Evolutionary conservation across 2,797 vertebrate genomes (phyloP).

Genomic region (Gorsachius magnificus): DNA sequence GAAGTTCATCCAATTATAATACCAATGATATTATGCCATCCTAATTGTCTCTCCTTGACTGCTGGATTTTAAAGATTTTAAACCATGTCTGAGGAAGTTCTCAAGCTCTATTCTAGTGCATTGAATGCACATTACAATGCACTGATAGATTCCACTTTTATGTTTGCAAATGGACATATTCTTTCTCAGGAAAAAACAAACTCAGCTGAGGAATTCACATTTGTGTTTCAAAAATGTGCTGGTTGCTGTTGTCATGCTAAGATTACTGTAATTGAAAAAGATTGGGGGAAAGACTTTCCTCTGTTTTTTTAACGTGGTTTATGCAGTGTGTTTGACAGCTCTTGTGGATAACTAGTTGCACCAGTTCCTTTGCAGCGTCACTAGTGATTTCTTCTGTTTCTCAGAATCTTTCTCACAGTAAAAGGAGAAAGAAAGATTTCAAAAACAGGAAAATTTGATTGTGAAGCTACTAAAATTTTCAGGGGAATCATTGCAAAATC

Average conservation of each 20-base stretch:
- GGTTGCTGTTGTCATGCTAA: not conserved
- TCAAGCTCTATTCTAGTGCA: not conserved
- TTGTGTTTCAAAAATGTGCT: not conserved
- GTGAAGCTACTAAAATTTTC: not conserved
- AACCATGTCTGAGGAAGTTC: not conserved
- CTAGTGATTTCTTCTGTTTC: not conserved
- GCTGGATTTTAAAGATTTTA: not conserved
- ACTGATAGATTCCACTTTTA: not conserved
- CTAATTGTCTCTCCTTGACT: not conserved
- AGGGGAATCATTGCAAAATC: not conserved
- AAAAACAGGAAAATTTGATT: constrained; percentile 8
- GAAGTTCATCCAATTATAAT: not conserved
- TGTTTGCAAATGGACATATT: not conserved
- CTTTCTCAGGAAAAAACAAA: not conserved
- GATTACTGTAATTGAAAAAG: not conserved
- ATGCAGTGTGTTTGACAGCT: not conserved
- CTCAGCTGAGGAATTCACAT: not conserved
- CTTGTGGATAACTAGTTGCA: not conserved
- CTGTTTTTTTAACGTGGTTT: not conserved
- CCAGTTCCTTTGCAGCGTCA: not conserved
- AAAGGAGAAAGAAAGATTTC: not conserved
- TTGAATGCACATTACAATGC: not conserved
- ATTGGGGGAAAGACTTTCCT: not conserved
- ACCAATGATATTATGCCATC: not conserved
- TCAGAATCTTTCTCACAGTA: not conserved